Base-by-base conservation (phyloP, 2,113 vertebrate species). In the Myanophis thanlyinensis region DNA sequence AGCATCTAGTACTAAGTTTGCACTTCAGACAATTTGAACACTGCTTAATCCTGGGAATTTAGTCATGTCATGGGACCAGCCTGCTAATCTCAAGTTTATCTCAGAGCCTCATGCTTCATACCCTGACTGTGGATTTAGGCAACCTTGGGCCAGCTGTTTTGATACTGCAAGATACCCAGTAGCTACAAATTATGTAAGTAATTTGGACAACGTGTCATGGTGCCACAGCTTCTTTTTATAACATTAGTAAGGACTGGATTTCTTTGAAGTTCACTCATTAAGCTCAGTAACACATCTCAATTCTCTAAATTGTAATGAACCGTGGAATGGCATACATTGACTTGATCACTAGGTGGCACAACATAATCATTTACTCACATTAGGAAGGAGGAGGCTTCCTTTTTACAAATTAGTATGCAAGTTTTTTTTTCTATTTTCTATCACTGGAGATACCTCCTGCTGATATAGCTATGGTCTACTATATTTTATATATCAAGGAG, bases 261-360 rank as follows among this genome's bases (percentile, higher is more conserved):
- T 80, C 67, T 40, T 40, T 80, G 15, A 80, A 18, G 35, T 80
- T 40, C 67, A 80, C 35, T 73, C 20, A 5, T 73, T 20, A 73
- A 73, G 15, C n/a, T 73, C 62, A 35, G 35, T 80, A 35, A 40
- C 18, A 80, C 67, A 40, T 80, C 35, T 80, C 35, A 80, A 8
- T 40, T 80, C n/a, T 80, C 67, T 40, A 44, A 80, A 0, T 80
- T 80, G 15, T 80, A 80, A 44, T 80, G 73, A 44, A 80, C 44
- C 18, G 44, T 44, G 20, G 35, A 80, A 80, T 67, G 13, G 53
- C 47, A 54, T 94, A 91, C 73, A 84, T 0, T 0, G 9, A 3
- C 22, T 12, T 44, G 93, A 89, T 89, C 96, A 91, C 89, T 15
- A 88, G 13, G 47, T 94, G 96, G 93, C 95, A 94, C 0, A 89